These are phyloP conservation scores for Megaceryle alcyon DNA, from an alignment of 2,797 vertebrate species.

Conservation along the genomic window DNA sequence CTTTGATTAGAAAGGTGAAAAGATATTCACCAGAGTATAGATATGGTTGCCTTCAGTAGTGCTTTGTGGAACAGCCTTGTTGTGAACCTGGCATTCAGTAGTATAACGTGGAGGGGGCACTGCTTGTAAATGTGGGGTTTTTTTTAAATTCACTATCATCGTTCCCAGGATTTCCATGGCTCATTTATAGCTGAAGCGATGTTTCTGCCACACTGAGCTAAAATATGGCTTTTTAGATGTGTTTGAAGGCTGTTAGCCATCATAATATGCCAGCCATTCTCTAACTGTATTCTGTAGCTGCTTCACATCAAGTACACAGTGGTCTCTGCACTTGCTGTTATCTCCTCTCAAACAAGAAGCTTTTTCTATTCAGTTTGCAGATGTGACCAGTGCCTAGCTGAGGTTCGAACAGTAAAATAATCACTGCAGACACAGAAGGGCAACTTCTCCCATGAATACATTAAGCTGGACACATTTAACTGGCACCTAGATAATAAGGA, in stretches of 20 bases:
- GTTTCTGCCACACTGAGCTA: not conserved
- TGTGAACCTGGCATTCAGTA: not conserved
- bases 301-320: not conserved
- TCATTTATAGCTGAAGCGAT: not conserved
- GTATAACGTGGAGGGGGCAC: not conserved
- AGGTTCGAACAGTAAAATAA: not conserved
- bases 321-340: not conserved
- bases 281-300: not conserved
- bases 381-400: not conserved
- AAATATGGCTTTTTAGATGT: conserved; percentile 21
- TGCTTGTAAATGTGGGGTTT: not conserved
- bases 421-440: not conserved
- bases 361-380: not conserved
- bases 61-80: not conserved
- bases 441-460: not conserved
- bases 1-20: not conserved
- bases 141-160: not conserved
- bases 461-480: conserved; percentile 49
- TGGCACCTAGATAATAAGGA: conserved; percentile 65
- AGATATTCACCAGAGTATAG: not conserved
- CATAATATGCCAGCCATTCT: not conserved
- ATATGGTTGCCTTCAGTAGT: not conserved
- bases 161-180: not conserved
- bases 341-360: not conserved
- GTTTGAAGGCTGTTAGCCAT: conserved; percentile 27